Evolutionary conservation across 2,888 invertebrate genomes (phyloP), one percentile per base, ranked within the genome.

Genomic region (Nephrotoma guestfalica): DNA sequence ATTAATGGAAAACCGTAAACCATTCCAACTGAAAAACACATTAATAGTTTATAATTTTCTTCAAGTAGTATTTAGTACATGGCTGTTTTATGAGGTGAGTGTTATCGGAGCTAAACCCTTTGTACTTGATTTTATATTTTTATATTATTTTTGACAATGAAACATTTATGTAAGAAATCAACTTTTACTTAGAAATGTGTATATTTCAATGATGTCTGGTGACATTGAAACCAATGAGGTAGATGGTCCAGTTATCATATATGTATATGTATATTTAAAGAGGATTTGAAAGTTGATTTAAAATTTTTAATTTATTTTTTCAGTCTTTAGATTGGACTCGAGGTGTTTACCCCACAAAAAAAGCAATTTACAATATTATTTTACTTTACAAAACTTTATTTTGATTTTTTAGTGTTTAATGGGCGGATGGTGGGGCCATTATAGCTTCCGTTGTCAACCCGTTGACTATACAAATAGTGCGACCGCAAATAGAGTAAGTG

Each of bases 1-100:
- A 91, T 92, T 96, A 90, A 98, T 98, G 98, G 96, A 96, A 92
- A 96, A 96, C 92, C 94, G 97, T 90, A 96, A 97, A 92, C 97
- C 98, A 88, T 95, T 96, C 92, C 95, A 97, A 91, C 92, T 97
- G 90, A 94, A 95, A 91, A 94, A 95, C 90, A 91, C 95, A 89
- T 93, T 97, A 92, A 93, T 97, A 92, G 91, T 93, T 88, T 97
- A 97, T 92, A 97, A 97, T 93, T 94, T 97, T 90, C 92, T 94
- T 90, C 98, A 98, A 96, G 97, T 98, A 89, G 89, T 96, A 89
- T 96, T 98, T 92, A 98, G 97, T 90, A 93, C 95, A 89, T 98
- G 96, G 95, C 93, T 97, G 89, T 97, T 97, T 92, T 95, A 96
- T 92, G 96, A 97, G 96, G 98, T 98, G 94, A 94, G 93, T 91